These are phyloP conservation scores for Bellardia bayeri DNA, from an alignment of 2,888 invertebrate species.

Conservation along the genomic window DNA sequence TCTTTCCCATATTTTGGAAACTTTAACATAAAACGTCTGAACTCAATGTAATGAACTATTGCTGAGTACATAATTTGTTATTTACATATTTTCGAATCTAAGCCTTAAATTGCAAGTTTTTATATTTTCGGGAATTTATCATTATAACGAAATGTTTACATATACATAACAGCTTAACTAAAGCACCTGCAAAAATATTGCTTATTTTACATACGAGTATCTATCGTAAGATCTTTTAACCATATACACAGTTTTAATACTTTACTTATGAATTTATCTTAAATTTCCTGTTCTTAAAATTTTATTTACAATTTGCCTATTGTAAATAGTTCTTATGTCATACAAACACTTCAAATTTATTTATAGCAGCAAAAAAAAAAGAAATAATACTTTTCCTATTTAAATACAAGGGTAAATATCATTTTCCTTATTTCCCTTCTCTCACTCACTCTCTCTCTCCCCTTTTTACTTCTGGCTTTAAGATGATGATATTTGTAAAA, in stretches of 20 bases:
- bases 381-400: not conserved
- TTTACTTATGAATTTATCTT: not conserved
- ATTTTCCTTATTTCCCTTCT: not conserved
- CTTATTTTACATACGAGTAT: not conserved
- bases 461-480: no score
- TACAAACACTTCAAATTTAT: not conserved
- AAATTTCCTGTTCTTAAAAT: not conserved
- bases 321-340: not conserved
- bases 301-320: constrained; percentile 1
- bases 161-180: no score
- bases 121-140: no score
- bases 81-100: no score
- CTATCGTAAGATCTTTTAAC: not conserved
- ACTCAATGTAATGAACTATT: no score
- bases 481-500: not conserved
- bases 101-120: no score
- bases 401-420: constrained; percentile 22
- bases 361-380: not conserved
- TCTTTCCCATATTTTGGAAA: no score
- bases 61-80: no score
- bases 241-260: not conserved
- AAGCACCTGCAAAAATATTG: no score
- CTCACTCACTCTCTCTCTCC: not conserved
- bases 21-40: no score
- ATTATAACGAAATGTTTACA: no score